phyloP scores from a whole-genome alignment of 2,797 vertebrate genomes.

The Acestrorhynchus altus region DNA sequence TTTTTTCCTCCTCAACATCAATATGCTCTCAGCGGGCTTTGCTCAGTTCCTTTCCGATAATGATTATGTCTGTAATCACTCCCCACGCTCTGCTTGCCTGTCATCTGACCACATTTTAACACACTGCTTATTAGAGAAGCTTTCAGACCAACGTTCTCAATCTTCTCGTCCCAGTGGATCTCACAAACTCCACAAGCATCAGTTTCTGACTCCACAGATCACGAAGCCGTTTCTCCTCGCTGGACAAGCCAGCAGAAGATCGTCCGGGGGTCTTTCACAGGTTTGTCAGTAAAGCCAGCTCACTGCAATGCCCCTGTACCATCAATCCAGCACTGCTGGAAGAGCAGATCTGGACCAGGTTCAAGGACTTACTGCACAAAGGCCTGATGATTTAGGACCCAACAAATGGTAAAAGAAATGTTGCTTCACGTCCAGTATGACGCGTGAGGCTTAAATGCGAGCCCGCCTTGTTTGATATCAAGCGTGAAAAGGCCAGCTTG shows the following conservation, averaged over 20 bases:
- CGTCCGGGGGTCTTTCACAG: background rate
- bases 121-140: slow-evolving; percentile 13
- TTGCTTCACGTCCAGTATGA: slow-evolving; percentile 2
- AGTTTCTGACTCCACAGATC: background rate
- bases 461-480: background rate
- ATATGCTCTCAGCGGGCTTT: slow-evolving; percentile 29
- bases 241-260: background rate
- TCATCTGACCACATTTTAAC: background rate
- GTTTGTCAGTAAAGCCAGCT: slow-evolving; percentile 10
- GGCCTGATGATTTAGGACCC: slow-evolving; percentile 45
- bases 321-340: slow-evolving; percentile 65
- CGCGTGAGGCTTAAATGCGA: slow-evolving; percentile 3
- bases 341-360: slow-evolving; percentile 66
- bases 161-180: background rate
- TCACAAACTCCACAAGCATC: background rate
- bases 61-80: slow-evolving; percentile 5
- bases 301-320: slow-evolving; percentile 11
- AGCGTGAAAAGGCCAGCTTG: slow-evolving; percentile 24
- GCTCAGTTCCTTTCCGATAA: slow-evolving; percentile 18
- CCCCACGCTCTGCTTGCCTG: background rate
- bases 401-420: slow-evolving; percentile 2
- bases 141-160: background rate
- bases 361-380: slow-evolving; percentile 52
- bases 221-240: background rate
- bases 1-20: slow-evolving; percentile 27